phyloP scores from a whole-genome alignment of 2,113 vertebrate species.

The Melanerpes formicivorus region DNA sequence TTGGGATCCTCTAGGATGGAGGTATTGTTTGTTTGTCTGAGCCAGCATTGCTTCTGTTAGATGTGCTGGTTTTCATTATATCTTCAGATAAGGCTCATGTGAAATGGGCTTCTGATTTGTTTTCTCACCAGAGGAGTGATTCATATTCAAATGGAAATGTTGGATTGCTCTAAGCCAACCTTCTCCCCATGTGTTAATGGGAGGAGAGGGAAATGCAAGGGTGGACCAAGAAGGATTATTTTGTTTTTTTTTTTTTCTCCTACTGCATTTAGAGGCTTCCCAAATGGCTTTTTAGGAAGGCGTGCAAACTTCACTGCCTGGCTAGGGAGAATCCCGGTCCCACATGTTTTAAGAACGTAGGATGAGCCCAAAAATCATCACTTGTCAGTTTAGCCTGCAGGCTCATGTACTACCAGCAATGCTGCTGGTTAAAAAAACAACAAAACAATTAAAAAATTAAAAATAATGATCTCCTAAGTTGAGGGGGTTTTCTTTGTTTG shows the following conservation, averaged over 20 bases:
- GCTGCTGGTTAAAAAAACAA: background rate
- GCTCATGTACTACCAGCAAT: background rate
- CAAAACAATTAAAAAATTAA: too few species aligned
- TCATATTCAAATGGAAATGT: slow-evolving; percentile 32
- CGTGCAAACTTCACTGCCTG: background rate
- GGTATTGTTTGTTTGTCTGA: background rate
- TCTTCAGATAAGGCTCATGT: slow-evolving; percentile 3
- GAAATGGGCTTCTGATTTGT: slow-evolving; percentile 28
- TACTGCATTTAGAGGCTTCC: slow-evolving; percentile 32
- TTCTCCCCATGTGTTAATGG: background rate
- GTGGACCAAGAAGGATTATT: background rate
- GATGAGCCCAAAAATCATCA: background rate
- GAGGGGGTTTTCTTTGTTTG: background rate
- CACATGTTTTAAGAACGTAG: background rate
- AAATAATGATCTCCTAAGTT: background rate
- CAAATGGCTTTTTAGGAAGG: slow-evolving; percentile 44
- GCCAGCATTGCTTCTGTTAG: background rate
- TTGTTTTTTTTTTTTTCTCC: background rate
- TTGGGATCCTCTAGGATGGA: background rate
- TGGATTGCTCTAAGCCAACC: slow-evolving; percentile 21
- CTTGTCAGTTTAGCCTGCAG: background rate
- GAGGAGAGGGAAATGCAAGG: slow-evolving; percentile 15
- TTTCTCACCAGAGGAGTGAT: slow-evolving; percentile 54
- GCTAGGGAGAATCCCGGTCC: background rate
- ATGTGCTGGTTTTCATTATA: background rate